Evolutionary conservation across 2,888 invertebrate species (phyloP).

Genomic region (Melieria omissa): DNA sequence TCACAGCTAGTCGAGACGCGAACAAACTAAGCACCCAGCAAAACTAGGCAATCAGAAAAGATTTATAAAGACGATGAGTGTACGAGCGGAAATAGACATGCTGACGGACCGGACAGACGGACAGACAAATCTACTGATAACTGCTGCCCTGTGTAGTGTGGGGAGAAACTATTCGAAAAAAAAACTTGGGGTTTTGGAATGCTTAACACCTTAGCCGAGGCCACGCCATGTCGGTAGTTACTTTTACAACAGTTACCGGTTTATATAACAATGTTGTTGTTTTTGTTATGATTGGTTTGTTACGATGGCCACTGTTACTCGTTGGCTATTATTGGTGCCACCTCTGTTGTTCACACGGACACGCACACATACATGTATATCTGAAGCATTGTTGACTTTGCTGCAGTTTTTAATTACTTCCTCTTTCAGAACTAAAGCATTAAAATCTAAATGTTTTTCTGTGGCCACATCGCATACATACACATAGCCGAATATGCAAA

Average conservation of each 20-base stretch:
- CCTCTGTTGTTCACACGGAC: neutral
- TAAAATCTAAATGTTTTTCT: neutral
- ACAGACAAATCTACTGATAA: too few species aligned
- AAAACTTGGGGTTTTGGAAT: too few species aligned
- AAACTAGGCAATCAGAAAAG: neutral
- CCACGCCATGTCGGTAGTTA: neutral
- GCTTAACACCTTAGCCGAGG: too few species aligned
- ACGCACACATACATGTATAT: neutral
- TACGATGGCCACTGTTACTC: neutral
- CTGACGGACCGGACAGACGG: too few species aligned
- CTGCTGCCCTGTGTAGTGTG: too few species aligned
- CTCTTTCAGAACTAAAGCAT: constrained; percentile 41
- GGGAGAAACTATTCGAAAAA: too few species aligned
- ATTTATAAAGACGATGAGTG: neutral
- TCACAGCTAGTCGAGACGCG: neutral
- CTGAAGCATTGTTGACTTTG: constrained; percentile 5
- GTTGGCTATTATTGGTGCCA: neutral
- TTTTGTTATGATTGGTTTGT: neutral
- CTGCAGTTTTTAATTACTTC: constrained; percentile 43
- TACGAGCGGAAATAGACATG: neutral
- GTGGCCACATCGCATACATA: too few species aligned
- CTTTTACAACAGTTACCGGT: constrained; percentile 22
- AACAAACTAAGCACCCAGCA: neutral
- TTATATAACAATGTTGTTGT: neutral
- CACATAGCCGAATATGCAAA: too few species aligned